phyloP scores from a whole-genome alignment of 2,797 vertebrate genomes.

The Paramormyrops hopkinsi region DNA sequence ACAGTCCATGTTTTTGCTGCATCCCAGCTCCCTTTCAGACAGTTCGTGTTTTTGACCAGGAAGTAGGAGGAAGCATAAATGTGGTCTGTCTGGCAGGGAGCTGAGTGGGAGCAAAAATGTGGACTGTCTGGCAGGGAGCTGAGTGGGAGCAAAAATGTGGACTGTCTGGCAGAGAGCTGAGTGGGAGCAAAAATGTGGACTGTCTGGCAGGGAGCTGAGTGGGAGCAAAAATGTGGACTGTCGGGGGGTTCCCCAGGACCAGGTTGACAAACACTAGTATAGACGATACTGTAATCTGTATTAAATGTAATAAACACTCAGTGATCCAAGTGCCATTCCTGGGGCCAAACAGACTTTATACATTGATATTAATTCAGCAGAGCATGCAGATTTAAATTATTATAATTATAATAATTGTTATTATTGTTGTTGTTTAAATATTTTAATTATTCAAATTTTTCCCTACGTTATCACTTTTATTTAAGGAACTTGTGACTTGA shows the following conservation, averaged over 20 bases:
- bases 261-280: neutral
- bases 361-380: neutral
- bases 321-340: neutral
- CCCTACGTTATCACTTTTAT: neutral
- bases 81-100: neutral
- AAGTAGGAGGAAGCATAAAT: neutral
- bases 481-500: neutral
- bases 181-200: no score
- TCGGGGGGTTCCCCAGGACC: neutral
- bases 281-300: neutral
- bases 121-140: neutral
- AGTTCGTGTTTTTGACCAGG: neutral
- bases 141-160: no score
- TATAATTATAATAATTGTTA: neutral
- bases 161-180: no score
- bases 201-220: no score
- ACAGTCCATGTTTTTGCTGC: neutral
- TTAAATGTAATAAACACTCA: neutral
- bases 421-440: neutral
- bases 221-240: neutral
- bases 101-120: neutral
- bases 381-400: neutral
- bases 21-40: neutral
- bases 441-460: neutral
- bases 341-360: neutral